phyloP scores from a whole-genome alignment of 2,797 vertebrate genomes.

The Semotilus atromaculatus region DNA sequence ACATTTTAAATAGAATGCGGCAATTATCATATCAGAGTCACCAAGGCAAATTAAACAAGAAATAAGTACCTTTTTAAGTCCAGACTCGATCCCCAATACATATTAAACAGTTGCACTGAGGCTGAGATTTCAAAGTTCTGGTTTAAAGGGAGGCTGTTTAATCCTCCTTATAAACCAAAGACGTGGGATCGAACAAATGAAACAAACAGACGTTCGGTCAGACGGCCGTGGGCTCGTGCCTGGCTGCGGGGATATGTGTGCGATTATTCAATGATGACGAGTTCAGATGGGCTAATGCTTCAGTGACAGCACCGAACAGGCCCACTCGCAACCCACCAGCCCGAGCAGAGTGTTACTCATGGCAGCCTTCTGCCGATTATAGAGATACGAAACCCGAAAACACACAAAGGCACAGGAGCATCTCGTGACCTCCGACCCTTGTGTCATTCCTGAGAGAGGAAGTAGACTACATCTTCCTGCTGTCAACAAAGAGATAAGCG shows the following conservation, averaged over 20 bases:
- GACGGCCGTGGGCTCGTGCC: conserved; percentile 25
- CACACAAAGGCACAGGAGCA: conserved; percentile 34
- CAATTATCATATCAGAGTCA: conserved; percentile 18
- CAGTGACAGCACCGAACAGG: conserved; percentile 45
- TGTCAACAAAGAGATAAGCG: conserved; percentile 73
- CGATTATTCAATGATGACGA: conserved; percentile 57
- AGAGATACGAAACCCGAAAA: conserved; percentile 21
- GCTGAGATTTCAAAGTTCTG: conserved; percentile 42
- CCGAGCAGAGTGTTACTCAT: conserved; percentile 48
- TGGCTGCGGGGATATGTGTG: conserved; percentile 22
- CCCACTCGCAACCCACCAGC: conserved; percentile 51
- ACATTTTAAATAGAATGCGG: background rate
- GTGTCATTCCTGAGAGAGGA: conserved; percentile 62
- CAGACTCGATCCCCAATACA: background rate
- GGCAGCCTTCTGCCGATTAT: conserved; percentile 51
- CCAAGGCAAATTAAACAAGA: conserved; percentile 44
- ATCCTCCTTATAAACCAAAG: background rate
- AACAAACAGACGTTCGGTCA: conserved; percentile 24
- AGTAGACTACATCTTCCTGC: conserved; percentile 63
- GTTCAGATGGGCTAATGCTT: conserved; percentile 51
- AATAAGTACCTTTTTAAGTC: conserved; percentile 22
- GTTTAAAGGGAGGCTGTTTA: background rate
- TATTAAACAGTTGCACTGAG: conserved; percentile 27
- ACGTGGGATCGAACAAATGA: conserved; percentile 12
- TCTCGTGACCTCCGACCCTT: conserved; percentile 56